These are phyloP conservation scores for Brachyopa scutellaris DNA, from an alignment of 2,888 invertebrate species.

Conservation along the genomic window DNA sequence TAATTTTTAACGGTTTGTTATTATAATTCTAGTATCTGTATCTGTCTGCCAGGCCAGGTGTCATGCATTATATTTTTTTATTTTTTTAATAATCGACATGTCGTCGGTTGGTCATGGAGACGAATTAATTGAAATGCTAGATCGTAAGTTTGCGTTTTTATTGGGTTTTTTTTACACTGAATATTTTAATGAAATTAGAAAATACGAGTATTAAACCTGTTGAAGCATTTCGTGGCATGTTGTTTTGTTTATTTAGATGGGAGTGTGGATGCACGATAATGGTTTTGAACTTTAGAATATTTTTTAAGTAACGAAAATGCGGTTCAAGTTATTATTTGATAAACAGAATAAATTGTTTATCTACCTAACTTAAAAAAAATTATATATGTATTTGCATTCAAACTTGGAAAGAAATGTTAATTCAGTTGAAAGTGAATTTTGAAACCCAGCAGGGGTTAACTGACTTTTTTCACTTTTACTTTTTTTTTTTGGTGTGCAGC, in stretches of 20 bases:
- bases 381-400: too few species aligned
- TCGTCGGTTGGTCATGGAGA: constrained; percentile 11
- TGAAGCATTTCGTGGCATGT: constrained; percentile 13
- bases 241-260: constrained; percentile 36
- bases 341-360: constrained; percentile 39
- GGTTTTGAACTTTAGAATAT: background rate
- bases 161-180: constrained; percentile 65
- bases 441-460: too few species aligned
- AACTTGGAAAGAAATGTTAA: too few species aligned
- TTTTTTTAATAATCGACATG: constrained; percentile 31
- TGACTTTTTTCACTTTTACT: too few species aligned
- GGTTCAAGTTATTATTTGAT: constrained; percentile 29
- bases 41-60: background rate
- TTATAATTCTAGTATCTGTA: constrained; percentile 38
- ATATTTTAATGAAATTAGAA: constrained; percentile 62
- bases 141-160: constrained; percentile 66
- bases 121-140: constrained; percentile 60
- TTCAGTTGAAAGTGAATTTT: constrained; percentile 4
- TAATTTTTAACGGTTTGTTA: constrained; percentile 66
- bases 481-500: too few species aligned
- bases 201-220: constrained; percentile 29
- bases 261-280: constrained; percentile 8
- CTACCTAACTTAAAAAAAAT: too few species aligned
- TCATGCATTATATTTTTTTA: constrained; percentile 13
- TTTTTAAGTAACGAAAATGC: constrained; percentile 3